Evolutionary conservation across 2,113 vertebrate species (phyloP), one percentile per base, ranked within the genome.

Genomic region (Glaucomys volans): DNA sequence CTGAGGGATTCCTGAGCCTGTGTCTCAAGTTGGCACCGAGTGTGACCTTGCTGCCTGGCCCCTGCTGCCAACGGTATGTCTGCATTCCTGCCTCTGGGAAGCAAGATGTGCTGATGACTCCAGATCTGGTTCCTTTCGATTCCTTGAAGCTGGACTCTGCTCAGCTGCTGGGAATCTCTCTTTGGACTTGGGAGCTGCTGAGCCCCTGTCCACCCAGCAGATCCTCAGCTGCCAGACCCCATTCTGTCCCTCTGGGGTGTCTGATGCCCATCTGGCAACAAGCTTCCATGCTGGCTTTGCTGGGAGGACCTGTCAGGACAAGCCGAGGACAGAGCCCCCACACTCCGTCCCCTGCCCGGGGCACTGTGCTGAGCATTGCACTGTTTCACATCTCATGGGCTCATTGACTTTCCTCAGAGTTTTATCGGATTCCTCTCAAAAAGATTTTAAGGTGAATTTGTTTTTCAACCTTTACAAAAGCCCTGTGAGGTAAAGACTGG

Each of bases 371-470:
- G 20, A 8, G 37, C 20, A 13, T 1, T 1, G 30, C 6, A 7
- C 47, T 91, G 40, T 30, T 87, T 54, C 40, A 4, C 47, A 5
- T 35, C 57, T 50, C 26, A 69, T n/a, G 67, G 42, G 17, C 52
- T 35, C 32, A 5, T 59, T 47, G 40, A 79, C 66, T 87, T 75
- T 54, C 44, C 83, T 86, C 84, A n/a, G 16, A 1, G 62, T 83
- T 86, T 20, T 44, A 40, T 54, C 74, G 79, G 64, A 75, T 76
- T 95, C 0, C 0, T 24, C 69, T 93, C 66, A 87, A 67, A 80
- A 93, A 66, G 82, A 93, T 66, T 75, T 42, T 44, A 64, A 93
- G 57, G 83, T 74, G 80, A 77, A 87, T 95, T 95, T 93, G 69
- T 93, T 96, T 95, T 91, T 77, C 59, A 95, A 32, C 35, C 28